Percentiles rank a stretch among this genome's conserved stretches.
Conservation (phyloP, 1,140 invertebrate genomes). For the Drosophila ficusphila region DNA sequence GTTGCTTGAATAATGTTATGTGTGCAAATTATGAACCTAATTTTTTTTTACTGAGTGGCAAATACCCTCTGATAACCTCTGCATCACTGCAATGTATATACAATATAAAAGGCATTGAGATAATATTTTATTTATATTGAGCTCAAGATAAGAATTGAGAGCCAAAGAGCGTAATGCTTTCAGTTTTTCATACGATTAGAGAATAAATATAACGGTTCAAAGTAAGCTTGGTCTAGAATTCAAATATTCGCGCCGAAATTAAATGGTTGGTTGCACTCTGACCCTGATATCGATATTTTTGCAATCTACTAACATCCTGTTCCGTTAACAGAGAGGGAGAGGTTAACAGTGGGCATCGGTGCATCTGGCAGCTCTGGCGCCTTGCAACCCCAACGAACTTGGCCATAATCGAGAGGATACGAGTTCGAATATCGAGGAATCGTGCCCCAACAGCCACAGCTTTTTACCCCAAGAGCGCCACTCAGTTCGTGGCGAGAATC, state of each 20-base stretch:
- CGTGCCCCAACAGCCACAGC: neutral
- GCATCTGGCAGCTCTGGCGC: conserved; percentile 9
- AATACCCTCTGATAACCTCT: no score
- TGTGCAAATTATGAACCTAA: no score
- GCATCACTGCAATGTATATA: no score
- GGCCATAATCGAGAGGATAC: neutral
- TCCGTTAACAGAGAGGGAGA: neutral
- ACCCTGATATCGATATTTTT: conserved; percentile 8
- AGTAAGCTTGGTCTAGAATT: neutral
- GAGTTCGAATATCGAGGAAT: conserved; percentile 10
- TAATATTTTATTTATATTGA: no score
- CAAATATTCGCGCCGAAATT: neutral
- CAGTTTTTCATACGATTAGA: no score
- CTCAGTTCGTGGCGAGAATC: conserved; percentile 70
- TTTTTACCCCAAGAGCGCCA: conserved; percentile 14
- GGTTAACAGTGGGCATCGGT: neutral
- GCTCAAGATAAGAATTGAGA: no score
- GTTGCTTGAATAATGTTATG: no score
- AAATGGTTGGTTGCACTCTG: neutral
- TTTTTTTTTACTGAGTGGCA: no score
- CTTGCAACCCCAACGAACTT: conserved; percentile 15
- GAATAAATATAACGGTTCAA: no score
- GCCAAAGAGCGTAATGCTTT: no score
- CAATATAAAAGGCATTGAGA: no score
- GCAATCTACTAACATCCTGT: neutral